Evolutionary conservation across 2,797 vertebrate genomes (phyloP), one percentile per base, ranked within the genome.

Genomic region (Helostoma temminkii): DNA sequence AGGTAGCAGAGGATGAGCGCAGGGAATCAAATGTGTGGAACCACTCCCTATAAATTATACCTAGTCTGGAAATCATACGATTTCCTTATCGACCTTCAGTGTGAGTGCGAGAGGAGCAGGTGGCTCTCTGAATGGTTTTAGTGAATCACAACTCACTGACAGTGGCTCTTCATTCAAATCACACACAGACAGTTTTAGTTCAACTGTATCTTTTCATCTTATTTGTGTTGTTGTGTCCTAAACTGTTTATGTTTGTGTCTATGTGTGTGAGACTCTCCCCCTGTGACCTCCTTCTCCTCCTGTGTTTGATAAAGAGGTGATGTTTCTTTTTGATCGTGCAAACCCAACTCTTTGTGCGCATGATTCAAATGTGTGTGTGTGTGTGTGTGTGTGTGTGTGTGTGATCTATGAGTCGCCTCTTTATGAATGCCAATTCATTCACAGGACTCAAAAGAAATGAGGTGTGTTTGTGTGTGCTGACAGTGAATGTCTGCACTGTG

Each of bases 41-140:
- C 75, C 87, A 81, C 84, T 87, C 82, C 86, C 83, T 80, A 68
- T 45, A 64, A 76, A 62, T 64, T 49, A 82, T 60, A 68, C 18
- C 59, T 67, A 43, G 30, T 68, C 36, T 49, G 60, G 52, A 66
- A 68, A 71, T 64, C 57, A 61, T 43, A 55, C 12, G 1, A 46
- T 56, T 62, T 62, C 50, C 71, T 82, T 67, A 65, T 30, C 53
- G 32, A 58, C 71, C 66, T n/a, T 54, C 66, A 37, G 47, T 52
- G 62, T 28, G 52, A 53, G 50, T 22, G 53, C 25, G 63, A 46
- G 48, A 0, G 12, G 54, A 61, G 69, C n/a, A 62, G 36, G 59
- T 56, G 10, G 12, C 11, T 12, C 10, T 4, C 26, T 16, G 25
- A 58, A 19, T 28, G 53, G 15, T 48, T 63, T 74, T 69, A 56